A percentile compares a stretch with the other conserved stretches of the same genome.
Evolutionary conservation across 2,888 invertebrate genomes (phyloP).

Genomic region (Xylocampa areola): DNA sequence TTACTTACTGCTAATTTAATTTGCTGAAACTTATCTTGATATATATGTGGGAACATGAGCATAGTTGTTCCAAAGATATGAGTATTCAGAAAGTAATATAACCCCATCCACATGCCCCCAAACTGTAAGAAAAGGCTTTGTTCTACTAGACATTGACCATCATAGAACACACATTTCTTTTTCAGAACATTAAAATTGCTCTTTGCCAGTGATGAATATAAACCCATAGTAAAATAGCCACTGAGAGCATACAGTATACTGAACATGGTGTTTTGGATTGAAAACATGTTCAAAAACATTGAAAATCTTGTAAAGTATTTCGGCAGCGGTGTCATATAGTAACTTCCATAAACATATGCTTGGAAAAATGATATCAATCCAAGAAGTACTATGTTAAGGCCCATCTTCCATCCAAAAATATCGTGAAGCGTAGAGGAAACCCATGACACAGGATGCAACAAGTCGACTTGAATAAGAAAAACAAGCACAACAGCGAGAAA

Average conservation of each 20-base stretch:
- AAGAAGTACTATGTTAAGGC: slow-evolving; percentile 91
- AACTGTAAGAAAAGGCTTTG: slow-evolving; percentile 92
- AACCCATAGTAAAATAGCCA: slow-evolving; percentile 92
- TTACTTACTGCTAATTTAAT: slow-evolving; percentile 90
- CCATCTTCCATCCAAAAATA: slow-evolving; percentile 91
- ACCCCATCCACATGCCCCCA: slow-evolving; percentile 92
- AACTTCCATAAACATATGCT: slow-evolving; percentile 93
- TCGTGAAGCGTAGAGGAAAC: slow-evolving; percentile 89
- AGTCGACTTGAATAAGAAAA: slow-evolving; percentile 90
- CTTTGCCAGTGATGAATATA: slow-evolving; percentile 92
- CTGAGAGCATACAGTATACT: slow-evolving; percentile 90
- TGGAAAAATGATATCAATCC: slow-evolving; percentile 91
- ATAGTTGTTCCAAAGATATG: slow-evolving; percentile 88
- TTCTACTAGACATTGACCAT: slow-evolving; percentile 91
- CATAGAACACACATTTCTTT: slow-evolving; percentile 80
- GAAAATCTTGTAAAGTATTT: slow-evolving; percentile 92
- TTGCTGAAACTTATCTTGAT: slow-evolving; percentile 92
- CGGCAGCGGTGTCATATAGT: slow-evolving; percentile 90
- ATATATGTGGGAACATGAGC: slow-evolving; percentile 92
- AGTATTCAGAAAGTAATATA: slow-evolving; percentile 89
- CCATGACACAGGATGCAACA: slow-evolving; percentile 92
- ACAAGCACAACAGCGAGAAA: slow-evolving; percentile 85
- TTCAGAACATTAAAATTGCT: slow-evolving; percentile 89
- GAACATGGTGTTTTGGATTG: slow-evolving; percentile 90
- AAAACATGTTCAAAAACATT: slow-evolving; percentile 91